Conservation (phyloP, 2,113 vertebrate genomes). For the Larimichthys crocea region DNA sequence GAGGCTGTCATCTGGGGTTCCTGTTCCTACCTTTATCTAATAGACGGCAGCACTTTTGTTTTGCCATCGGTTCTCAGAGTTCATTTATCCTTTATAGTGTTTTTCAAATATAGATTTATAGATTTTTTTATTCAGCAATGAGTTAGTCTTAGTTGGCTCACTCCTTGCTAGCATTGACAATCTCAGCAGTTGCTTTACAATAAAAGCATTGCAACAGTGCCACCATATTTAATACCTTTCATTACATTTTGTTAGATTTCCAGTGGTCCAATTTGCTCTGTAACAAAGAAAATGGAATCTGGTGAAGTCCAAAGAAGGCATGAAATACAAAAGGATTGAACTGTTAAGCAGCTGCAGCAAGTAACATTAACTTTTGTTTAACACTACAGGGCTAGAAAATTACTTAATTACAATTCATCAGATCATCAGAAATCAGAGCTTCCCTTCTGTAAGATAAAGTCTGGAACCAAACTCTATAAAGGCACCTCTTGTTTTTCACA, state of each 20-base stretch:
- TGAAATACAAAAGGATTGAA: neutral
- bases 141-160: constrained; percentile 2
- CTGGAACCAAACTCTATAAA: neutral
- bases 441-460: neutral
- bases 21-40: neutral
- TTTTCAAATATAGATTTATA: constrained; percentile 15
- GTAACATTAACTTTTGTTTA: neutral
- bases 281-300: constrained; percentile 1
- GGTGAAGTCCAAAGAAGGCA: neutral
- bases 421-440: constrained; percentile 1
- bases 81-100: neutral
- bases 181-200: constrained; percentile 7
- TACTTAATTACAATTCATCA: constrained; percentile 3
- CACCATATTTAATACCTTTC: constrained; percentile 25
- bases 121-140: neutral
- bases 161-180: constrained; percentile 26
- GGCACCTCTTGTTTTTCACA: neutral
- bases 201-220: constrained; percentile 26
- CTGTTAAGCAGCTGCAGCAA: neutral
- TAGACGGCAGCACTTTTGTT: neutral
- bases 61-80: neutral
- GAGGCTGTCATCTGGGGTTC: neutral
- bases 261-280: neutral
- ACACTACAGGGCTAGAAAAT: neutral
- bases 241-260: constrained; percentile 12